Evolutionary conservation across 2,113 vertebrate genomes (phyloP).

Genomic region (Anhinga anhinga): DNA sequence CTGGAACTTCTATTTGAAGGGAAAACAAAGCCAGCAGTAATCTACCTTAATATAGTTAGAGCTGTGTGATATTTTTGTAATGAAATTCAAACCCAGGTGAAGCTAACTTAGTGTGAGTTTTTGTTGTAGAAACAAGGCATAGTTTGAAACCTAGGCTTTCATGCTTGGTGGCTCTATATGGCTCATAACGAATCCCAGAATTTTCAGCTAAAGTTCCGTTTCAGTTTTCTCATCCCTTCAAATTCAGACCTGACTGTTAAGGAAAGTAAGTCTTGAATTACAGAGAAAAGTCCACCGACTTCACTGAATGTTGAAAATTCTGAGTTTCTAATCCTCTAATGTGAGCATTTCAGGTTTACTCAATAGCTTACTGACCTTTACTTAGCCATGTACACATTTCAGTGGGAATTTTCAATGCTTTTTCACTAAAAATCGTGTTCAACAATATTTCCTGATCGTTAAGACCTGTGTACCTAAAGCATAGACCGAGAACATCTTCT

Average conservation of each 20-base stretch:
- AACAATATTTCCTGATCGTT: constrained; percentile 64
- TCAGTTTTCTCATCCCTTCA: not conserved
- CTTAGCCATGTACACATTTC: constrained; percentile 59
- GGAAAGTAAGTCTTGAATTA: not conserved
- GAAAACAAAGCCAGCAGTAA: not conserved
- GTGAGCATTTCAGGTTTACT: constrained; percentile 52
- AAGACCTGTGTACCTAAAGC: constrained; percentile 52
- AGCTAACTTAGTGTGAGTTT: not conserved
- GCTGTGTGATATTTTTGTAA: not conserved
- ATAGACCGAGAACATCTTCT: not conserved
- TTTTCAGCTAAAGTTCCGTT: not conserved
- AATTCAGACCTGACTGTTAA: not conserved
- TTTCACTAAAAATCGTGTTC: constrained; percentile 65
- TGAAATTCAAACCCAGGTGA: not conserved
- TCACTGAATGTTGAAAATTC: constrained; percentile 34
- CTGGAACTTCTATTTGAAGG: not conserved
- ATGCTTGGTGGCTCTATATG: not conserved
- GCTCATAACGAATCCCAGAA: not conserved
- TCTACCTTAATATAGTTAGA: not conserved
- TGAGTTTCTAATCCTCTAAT: constrained; percentile 40
- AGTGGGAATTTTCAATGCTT: constrained; percentile 57
- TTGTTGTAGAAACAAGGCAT: not conserved
- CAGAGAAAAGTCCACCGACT: not conserved
- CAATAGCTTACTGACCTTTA: constrained; percentile 61
- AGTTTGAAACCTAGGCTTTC: not conserved